A percentile compares a stretch with the other conserved stretches of the same genome.
phyloP scores from a whole-genome alignment of 2,888 invertebrate species.

The Panzeria rudis region DNA sequence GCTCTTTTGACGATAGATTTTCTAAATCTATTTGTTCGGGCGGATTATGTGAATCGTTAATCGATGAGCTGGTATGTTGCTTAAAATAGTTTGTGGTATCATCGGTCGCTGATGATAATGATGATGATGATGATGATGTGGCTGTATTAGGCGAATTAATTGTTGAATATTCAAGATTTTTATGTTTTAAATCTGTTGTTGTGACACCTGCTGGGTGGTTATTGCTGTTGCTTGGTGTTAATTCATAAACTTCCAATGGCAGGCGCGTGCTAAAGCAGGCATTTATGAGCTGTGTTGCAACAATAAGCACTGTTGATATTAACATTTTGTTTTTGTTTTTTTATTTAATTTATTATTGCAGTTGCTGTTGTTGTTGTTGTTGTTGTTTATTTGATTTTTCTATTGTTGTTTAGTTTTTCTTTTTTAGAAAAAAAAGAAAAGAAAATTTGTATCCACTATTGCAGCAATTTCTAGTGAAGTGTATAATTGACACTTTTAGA shows the following conservation, averaged over 20 bases:
- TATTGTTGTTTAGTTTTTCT: slow-evolving; percentile 35
- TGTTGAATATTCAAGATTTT: slow-evolving; percentile 79
- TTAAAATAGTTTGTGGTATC: slow-evolving; percentile 32
- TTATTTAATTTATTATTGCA: not conserved
- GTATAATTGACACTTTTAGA: slow-evolving; percentile 79
- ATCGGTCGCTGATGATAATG: slow-evolving; percentile 13
- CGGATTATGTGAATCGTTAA: not conserved
- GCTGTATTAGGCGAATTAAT: slow-evolving; percentile 74
- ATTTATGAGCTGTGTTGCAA: slow-evolving; percentile 76
- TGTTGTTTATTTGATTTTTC: too few relatives aligned
- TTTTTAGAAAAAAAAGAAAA: not conserved
- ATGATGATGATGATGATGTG: slow-evolving; percentile 47
- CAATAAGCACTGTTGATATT: slow-evolving; percentile 71
- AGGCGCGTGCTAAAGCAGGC: slow-evolving; percentile 80
- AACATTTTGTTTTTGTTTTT: slow-evolving; percentile 58
- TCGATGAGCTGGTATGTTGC: slow-evolving; percentile 19
- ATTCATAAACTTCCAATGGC: slow-evolving; percentile 83
- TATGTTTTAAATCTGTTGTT: slow-evolving; percentile 74
- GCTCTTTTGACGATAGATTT: slow-evolving; percentile 46
- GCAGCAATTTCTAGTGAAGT: slow-evolving; percentile 58
- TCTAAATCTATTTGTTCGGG: slow-evolving; percentile 53
- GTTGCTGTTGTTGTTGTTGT: slow-evolving; percentile 61
- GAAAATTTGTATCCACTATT: slow-evolving; percentile 24
- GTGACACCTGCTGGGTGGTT: slow-evolving; percentile 57
- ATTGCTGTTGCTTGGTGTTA: slow-evolving; percentile 76